Evolutionary conservation across 2,888 invertebrate species (phyloP), one percentile per base, ranked within the genome.

Genomic region (Leptinotarsa tumamoca): DNA sequence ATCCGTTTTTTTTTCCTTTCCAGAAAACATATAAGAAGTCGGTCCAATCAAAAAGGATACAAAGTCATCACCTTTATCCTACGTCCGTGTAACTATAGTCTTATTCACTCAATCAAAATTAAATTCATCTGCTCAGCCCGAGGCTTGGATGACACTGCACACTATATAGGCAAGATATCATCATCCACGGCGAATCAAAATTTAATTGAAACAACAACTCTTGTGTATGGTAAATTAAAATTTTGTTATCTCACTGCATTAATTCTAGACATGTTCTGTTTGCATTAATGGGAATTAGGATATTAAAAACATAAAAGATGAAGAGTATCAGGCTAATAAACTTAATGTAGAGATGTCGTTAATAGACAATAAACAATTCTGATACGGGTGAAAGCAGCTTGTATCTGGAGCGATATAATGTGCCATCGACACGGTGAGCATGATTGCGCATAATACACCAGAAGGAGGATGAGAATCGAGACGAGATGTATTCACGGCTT

Each of bases 321-420:
- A 63, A 69, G 56, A 27, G 43, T 51, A 68, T 68, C 54, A 52
- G 52, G 18, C 68, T 51, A 51, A 52, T 68, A 56, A 33, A 69
- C 33, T 69, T 54, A 33, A 56, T 27, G 56, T 69, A 43, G 68
- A 51, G 52, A 73, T 67, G 50, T 71, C 66, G 68, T 67, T 74
- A 73, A 70, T 74, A 73, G 75, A 72, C 78, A 71, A 78, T 73
- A 74, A 75, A 75, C 78, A 73, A 75, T 73, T 71, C 73, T 67
- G 74, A 78, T 74, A 78, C 67, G 70, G 68, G 50, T 70, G 49
- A 72, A 70, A 71, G 72, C 73, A 14, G 70, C 63, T 74, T 63
- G 72, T 75, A 75, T 75, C 67, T 75, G 21, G 74, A 67, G 67
- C 74, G 70, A 71, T 75, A 67, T 67, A 73, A 78, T 75, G 74